These are phyloP conservation scores for Steinernema hermaphroditum DNA, from an alignment of 2,888 invertebrate species.

Conservation along the genomic window DNA sequence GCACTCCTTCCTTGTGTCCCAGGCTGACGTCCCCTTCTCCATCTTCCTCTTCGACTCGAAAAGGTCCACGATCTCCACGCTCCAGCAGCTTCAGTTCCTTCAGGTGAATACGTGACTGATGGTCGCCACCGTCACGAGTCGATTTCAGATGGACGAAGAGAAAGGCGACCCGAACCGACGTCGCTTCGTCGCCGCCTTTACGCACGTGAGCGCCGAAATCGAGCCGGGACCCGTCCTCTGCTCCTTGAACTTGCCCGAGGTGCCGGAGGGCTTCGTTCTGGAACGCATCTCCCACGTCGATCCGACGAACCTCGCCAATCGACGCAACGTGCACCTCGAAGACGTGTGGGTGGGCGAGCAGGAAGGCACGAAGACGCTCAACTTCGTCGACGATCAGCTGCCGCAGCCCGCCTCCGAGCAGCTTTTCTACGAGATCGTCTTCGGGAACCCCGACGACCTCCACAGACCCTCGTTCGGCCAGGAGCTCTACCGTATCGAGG, in stretches of 20 bases:
- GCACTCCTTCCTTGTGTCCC: background rate
- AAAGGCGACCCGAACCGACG: background rate
- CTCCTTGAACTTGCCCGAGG: background rate
- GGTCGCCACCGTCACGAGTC: too few relatives aligned
- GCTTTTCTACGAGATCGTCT: conserved; percentile 13
- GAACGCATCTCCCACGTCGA: conserved; percentile 17
- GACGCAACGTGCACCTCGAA: background rate
- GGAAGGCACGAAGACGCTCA: conserved; percentile 10
- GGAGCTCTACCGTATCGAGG: conserved; percentile 5
- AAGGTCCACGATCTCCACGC: conserved; percentile 1
- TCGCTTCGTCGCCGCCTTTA: conserved; percentile 12
- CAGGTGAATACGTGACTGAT: background rate
- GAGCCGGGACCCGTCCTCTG: conserved; percentile 7
- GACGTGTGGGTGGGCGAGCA: conserved; percentile 6
- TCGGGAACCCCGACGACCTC: conserved; percentile 25
- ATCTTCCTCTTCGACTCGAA: conserved; percentile 11
- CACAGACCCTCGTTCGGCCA: conserved; percentile 8
- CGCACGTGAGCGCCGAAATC: background rate
- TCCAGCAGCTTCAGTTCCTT: conserved; percentile 26
- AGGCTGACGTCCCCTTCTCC: conserved; percentile 4
- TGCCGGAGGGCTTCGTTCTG: conserved; percentile 3
- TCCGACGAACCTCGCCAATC: background rate
- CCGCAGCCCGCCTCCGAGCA: background rate
- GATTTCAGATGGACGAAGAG: background rate
- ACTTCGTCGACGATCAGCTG: conserved; percentile 15